Base-by-base conservation (phyloP, 2,113 vertebrate genomes). In the Struthio camelus region DNA sequence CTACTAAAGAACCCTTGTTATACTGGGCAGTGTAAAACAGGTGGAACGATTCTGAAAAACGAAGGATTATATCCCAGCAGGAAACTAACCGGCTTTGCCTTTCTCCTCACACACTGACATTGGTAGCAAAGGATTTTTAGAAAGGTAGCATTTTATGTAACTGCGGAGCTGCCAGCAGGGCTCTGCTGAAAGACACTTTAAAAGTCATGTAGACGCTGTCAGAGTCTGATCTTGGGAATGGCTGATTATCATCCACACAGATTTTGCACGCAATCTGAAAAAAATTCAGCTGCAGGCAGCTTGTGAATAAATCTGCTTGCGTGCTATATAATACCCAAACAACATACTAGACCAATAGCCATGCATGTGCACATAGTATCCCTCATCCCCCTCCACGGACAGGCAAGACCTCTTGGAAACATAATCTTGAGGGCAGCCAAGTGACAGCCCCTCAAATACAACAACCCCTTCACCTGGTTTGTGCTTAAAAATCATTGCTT, bases 141-240 rank as follows among this genome's bases (percentile, higher is more conserved):
- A 80, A 93, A 90, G 76, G 64, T 38, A 90, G 79, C 76, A 59
- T 87, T 93, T 95, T 91, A 95, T 75, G 0, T 67, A 95, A 87
- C 72, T 81, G 82, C 78, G 75, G 93, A 97, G 82, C 76, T 95
- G 84, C 80, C 93, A 95, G 94, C 69, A 34, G 51, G 79, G 77
- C 72, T 96, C 72, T 80, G 27, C 82, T 72, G 46, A 91, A 83
- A 95, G 85, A 78, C 59, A 88, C n/a, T 71, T 93, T 67, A 80
- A 38, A 92, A 96, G 91, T 89, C 71, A 82, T 20, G 75, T 11
- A 83, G 87, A 73, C 5, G 10, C 76, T 88, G 92, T 44, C 82
- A 92, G 87, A 80, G 76, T 8, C 67, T 86, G 79, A 85, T 83
- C 48, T 48, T 80, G 69, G 46, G 42, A 92, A 92, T 0, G 0